These are phyloP conservation scores for Opisthograptis luteolata DNA, from an alignment of 2,888 invertebrate genomes.

Conservation along the genomic window DNA sequence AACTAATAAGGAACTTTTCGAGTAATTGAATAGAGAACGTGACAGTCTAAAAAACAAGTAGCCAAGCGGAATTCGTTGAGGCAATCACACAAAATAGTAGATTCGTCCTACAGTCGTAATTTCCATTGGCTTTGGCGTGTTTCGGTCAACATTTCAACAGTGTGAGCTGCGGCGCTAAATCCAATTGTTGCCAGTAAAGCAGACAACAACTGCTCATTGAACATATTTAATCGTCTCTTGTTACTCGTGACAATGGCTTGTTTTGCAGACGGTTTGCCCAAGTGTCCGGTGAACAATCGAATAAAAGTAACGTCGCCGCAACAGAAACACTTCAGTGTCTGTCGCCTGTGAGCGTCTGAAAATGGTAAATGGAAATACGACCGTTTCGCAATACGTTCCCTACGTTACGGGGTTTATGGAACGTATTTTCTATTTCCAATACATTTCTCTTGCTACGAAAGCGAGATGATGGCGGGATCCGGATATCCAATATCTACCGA, in stretches of 20 bases:
- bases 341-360: slow-evolving; percentile 5
- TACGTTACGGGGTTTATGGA: too few species aligned
- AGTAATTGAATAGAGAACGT: too few species aligned
- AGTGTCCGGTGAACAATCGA: slow-evolving; percentile 59
- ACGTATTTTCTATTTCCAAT: not conserved
- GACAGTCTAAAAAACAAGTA: not conserved
- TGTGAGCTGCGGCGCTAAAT: not conserved
- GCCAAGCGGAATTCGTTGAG: not conserved
- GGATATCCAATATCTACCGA: not conserved
- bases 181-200: slow-evolving; percentile 41
- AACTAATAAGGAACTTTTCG: slow-evolving; percentile 22
- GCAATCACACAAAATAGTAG: slow-evolving; percentile 4
- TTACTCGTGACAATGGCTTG: slow-evolving; percentile 57
- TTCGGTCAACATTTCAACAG: not conserved
- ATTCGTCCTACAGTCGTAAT: not conserved
- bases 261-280: slow-evolving; percentile 63
- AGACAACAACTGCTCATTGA: slow-evolving; percentile 40
- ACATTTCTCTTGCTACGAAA: not conserved
- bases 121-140: too few species aligned
- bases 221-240: slow-evolving; percentile 43
- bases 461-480: not conserved
- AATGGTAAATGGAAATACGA: slow-evolving; percentile 1
- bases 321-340: not conserved
- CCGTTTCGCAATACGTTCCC: not conserved
- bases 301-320: slow-evolving; percentile 23